Evolutionary conservation across 2,888 invertebrate genomes (phyloP).

Genomic region (Callyntrura sp.): DNA sequence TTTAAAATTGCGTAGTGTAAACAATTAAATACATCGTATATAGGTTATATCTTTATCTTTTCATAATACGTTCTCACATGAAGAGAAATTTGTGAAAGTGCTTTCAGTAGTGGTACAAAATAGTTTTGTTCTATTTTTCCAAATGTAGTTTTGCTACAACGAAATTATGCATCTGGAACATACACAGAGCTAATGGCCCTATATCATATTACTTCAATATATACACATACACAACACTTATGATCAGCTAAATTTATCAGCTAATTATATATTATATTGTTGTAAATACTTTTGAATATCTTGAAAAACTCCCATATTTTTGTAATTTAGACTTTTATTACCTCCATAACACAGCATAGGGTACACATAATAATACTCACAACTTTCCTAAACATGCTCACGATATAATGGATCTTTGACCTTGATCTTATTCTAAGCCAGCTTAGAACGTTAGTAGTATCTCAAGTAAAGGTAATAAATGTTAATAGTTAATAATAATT

Average conservation of each 20-base stretch:
- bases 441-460: constrained; percentile 62
- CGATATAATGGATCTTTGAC: not conserved
- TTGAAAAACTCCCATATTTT: not conserved
- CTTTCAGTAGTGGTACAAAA: constrained; percentile 71
- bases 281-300: not conserved
- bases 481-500: not conserved
- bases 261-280: not conserved
- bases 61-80: not conserved
- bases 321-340: not conserved
- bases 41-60: too few relatives aligned
- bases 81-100: constrained; percentile 54
- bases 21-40: too few relatives aligned
- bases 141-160: not conserved
- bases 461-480: not conserved
- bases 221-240: too few relatives aligned
- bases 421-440: constrained; percentile 66
- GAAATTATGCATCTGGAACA: not conserved
- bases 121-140: constrained; percentile 49
- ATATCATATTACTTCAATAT: too few relatives aligned
- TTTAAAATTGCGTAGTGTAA: not conserved
- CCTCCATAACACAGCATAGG: too few relatives aligned
- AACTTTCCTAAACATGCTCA: too few relatives aligned
- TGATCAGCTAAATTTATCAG: too few relatives aligned
- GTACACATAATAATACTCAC: too few relatives aligned
- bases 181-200: not conserved